Percentiles rank a stretch among this genome's conserved stretches.
phyloP scores from a whole-genome alignment of 2,113 vertebrate species.

The Amazona vittata region DNA sequence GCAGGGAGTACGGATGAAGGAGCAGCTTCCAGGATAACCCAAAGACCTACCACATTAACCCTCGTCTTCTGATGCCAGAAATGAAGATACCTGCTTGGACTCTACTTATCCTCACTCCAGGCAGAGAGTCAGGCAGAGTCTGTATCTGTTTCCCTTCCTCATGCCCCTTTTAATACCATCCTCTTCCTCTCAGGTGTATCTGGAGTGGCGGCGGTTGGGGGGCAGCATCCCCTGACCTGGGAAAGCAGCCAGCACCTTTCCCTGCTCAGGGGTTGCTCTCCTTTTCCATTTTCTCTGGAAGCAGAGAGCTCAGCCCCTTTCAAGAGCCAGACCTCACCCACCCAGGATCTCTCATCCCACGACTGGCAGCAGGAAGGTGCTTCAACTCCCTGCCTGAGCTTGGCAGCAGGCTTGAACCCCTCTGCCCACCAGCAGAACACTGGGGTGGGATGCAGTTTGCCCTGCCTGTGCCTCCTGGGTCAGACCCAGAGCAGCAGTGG shows the following conservation, averaged over 20 bases:
- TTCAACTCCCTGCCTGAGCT: background rate
- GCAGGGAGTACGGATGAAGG: too few relatives aligned
- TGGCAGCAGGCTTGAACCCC: background rate
- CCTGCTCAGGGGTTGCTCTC: background rate
- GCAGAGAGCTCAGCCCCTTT: background rate
- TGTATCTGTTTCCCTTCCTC: background rate
- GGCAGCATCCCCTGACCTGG: background rate
- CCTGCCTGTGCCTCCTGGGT: background rate
- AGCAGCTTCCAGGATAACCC: background rate
- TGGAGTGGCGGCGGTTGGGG: background rate
- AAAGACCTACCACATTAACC: background rate
- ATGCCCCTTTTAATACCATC: background rate
- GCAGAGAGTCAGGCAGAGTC: background rate
- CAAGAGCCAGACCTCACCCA: background rate
- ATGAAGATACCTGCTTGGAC: background rate
- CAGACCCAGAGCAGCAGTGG: background rate
- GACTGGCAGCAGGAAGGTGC: background rate
- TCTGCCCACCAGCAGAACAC: background rate
- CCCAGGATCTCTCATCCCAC: background rate
- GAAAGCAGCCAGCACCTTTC: background rate
- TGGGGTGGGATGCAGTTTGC: background rate
- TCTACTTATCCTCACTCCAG: background rate
- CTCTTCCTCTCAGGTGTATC: background rate
- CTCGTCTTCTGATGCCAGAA: background rate
- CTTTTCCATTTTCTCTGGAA: background rate